Conservation (phyloP, 2,113 vertebrate species). For the Callopanchax toddi region DNA sequence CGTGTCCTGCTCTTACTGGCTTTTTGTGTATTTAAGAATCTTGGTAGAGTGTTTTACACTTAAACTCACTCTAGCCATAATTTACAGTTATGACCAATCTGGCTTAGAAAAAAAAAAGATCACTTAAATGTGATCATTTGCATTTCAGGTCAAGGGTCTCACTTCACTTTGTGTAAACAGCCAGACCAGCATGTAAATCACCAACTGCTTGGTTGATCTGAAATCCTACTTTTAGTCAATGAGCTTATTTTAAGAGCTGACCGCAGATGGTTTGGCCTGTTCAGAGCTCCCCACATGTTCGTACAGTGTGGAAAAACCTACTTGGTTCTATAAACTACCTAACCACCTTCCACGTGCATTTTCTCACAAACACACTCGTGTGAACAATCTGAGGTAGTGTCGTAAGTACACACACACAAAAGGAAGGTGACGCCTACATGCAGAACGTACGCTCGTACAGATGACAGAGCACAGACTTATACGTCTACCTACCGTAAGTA, state of each 20-base stretch:
- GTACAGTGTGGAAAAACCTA: conserved; percentile 66
- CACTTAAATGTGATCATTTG: conserved; percentile 46
- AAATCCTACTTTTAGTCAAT: conserved; percentile 71
- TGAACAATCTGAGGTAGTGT: background rate
- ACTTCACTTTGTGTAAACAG: conserved; percentile 50
- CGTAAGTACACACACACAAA: background rate
- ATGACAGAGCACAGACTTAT: conserved; percentile 33
- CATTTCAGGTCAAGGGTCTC: conserved; percentile 61
- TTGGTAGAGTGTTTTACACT: conserved; percentile 18
- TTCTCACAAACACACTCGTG: background rate
- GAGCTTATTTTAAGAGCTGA: conserved; percentile 72
- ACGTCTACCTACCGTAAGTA: conserved; percentile 21
- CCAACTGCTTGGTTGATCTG: conserved; percentile 39
- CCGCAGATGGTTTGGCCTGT: conserved; percentile 64
- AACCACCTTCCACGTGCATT: conserved; percentile 39
- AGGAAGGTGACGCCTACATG: background rate
- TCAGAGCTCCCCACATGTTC: conserved; percentile 66
- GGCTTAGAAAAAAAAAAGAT: conserved; percentile 40
- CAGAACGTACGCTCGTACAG: conserved; percentile 3
- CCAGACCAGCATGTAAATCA: conserved; percentile 51
- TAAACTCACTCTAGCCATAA: conserved; percentile 5
- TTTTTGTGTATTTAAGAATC: background rate
- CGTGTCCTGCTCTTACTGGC: too few species aligned
- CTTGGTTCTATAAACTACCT: conserved; percentile 62
- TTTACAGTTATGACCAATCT: conserved; percentile 41